Base-by-base conservation (phyloP, 2,888 invertebrate genomes). In the Microctonus hyperodae region DNA sequence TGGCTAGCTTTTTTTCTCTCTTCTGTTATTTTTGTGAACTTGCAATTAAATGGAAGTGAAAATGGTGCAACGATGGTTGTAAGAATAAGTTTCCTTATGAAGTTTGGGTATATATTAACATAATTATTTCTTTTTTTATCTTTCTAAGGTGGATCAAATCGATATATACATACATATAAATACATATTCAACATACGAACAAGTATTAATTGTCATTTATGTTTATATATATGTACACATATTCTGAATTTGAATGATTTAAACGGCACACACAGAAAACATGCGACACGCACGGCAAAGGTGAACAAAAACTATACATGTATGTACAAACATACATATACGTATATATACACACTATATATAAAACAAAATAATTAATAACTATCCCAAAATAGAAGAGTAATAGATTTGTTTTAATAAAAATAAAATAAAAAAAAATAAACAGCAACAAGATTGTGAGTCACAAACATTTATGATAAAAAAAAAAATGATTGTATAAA, bases 231-330 rank as follows among this genome's bases (percentile, higher is more conserved):
- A 70, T 68, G 68, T 67, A 71, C 65, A 68, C 57, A 35, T 23
- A 23, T 31, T 28, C 33, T 16, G 11, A 4, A 56, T 56, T 37
- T 40, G 23, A 33, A 55, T 53, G 59, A 66, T 68, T 70, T 78
- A 82, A 81, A 80, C 79, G 80, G 76, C 80, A 83, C 83, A 83
- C 82, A 83, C 80, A 83, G 79, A 83, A 78, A 83, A 79, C 83
- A 84, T 83, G 83, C 83, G 82, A 83, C 83, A 83, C 83, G 82
- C 82, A 83, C 82, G 83, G 80, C 82, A 44, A 16, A 83, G 79
- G 78, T 81, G 81, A 80, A 82, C 81, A 83, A 78, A 74, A 73
- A 73, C n/a, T n/a, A n/a, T n/a, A n/a, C n/a, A n/a, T n/a, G n/a
- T n/a, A n/a, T n/a, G n/a, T n/a, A n/a, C n/a, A n/a, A n/a, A n/a